phyloP scores from a whole-genome alignment of 2,888 invertebrate species.

The Zonitis immaculata region DNA sequence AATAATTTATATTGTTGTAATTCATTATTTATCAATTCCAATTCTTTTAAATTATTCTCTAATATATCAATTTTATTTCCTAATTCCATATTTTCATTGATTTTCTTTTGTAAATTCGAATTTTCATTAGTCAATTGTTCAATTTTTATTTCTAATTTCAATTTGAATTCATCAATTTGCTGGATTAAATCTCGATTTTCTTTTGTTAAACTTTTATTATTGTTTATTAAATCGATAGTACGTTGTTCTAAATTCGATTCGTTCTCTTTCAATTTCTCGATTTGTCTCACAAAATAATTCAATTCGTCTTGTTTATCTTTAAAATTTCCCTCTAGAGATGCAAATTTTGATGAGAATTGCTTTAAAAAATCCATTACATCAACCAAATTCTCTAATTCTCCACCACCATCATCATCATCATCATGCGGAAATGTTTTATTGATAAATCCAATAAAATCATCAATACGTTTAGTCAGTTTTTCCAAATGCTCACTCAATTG shows the following conservation, averaged over 20 bases:
- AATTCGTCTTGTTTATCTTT: no score
- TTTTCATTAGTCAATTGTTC: constrained; percentile 31
- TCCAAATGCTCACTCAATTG: not conserved
- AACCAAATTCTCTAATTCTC: no score
- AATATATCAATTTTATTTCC: no score
- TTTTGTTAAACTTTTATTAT: constrained; percentile 38
- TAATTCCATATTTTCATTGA: not conserved
- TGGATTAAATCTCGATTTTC: constrained; percentile 37
- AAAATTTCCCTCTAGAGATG: no score
- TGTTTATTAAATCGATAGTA: constrained; percentile 35
- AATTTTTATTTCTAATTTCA: constrained; percentile 28
- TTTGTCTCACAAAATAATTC: no score
- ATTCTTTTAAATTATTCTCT: not conserved
- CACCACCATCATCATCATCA: no score
- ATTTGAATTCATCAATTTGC: constrained; percentile 37
- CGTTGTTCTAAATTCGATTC: constrained; percentile 31
- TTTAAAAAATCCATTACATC: no score
- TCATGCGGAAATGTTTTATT: no score
- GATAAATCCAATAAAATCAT: no score
- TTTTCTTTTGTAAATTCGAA: constrained; percentile 20
- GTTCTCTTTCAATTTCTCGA: constrained; percentile 8
- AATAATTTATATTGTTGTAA: constrained; percentile 43
- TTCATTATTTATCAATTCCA: constrained; percentile 34
- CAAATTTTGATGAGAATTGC: no score
- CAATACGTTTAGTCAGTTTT: no score